phyloP scores from a whole-genome alignment of 2,113 vertebrate species.

The Laticauda laticaudata region DNA sequence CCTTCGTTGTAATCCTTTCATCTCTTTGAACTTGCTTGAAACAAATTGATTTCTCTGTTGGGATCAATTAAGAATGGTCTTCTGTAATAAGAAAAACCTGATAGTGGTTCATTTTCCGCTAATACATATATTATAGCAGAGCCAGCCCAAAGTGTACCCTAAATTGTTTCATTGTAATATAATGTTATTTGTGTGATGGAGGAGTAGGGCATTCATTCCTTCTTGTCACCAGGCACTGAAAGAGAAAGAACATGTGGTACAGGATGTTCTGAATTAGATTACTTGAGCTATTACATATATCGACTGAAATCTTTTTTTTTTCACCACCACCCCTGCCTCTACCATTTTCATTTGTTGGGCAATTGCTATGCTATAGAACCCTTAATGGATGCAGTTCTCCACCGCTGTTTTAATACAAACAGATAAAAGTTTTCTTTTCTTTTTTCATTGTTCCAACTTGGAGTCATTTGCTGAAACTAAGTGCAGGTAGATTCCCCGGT shows the following conservation, averaged over 20 bases:
- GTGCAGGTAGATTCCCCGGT: background rate
- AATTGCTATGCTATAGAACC: background rate
- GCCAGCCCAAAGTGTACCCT: no score
- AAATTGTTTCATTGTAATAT: background rate
- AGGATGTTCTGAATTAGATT: background rate
- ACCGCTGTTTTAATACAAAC: background rate
- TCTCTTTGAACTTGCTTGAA: background rate
- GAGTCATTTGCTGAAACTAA: background rate
- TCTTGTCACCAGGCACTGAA: background rate
- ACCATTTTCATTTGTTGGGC: background rate
- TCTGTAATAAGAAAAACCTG: background rate
- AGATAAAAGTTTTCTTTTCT: background rate
- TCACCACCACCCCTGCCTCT: background rate
- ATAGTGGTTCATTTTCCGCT: background rate
- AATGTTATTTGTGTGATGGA: background rate
- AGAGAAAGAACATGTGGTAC: background rate
- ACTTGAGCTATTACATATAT: background rate
- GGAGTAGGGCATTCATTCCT: background rate
- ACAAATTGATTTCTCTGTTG: background rate
- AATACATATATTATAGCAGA: background rate
- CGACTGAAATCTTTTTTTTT: background rate
- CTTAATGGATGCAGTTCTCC: background rate
- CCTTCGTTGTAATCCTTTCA: background rate
- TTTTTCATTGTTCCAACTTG: background rate
- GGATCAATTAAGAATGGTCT: background rate